Base-by-base conservation (phyloP, 2,888 invertebrate genomes). In the Petrolisthes cinctipes region DNA sequence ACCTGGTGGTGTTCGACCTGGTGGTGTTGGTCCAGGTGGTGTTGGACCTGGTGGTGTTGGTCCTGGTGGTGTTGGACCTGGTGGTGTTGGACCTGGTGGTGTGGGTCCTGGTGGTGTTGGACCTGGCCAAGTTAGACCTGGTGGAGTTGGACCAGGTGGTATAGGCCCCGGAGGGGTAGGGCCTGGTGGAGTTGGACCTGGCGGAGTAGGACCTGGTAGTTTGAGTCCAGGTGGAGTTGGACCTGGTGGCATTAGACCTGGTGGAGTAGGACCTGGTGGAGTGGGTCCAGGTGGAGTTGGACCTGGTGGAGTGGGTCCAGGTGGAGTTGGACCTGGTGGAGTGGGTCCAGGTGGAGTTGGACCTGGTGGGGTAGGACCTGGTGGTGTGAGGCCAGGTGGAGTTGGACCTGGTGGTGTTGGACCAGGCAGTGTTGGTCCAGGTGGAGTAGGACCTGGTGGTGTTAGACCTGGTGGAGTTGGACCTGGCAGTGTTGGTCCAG, bases 361-460 rank as follows among this genome's bases (percentile, higher is more conserved):
- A 17, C 57, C 75, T 61, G 71, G 71, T 56, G 75, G 61, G 4
- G 37, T 75, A 1, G 20, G 71, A 5, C 71, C 71, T 5, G 71
- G 71, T 71, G 71, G 14, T 3, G 71, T 71, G 4, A 9, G 71
- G 7, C 71, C 71, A 1, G 71, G 20, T 37, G 37, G 71, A 66
- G 82, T 37, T 1, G 37, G 75, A 7, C 20, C 23, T 1, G 75
- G 71, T 7, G 75, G 20, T 3, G 83, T 68, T 71, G 71, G 51
- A n/a, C 68, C 73, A 4, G 83, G 83, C 14, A 73, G 71, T 5
- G 75, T 71, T 5, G 54, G 71, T n/a, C 71, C 71, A n/a, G 71
- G 71, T 1, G 71, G 14, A n/a, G 71, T 71, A 1, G 7, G 71
- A n/a, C 71, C 71, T 7, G 71, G 71, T 71, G 71, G 14, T 7